Evolutionary conservation across 1,140 invertebrate species (phyloP), one percentile per base, ranked within the genome.

Genomic region (Arion vulgaris): DNA sequence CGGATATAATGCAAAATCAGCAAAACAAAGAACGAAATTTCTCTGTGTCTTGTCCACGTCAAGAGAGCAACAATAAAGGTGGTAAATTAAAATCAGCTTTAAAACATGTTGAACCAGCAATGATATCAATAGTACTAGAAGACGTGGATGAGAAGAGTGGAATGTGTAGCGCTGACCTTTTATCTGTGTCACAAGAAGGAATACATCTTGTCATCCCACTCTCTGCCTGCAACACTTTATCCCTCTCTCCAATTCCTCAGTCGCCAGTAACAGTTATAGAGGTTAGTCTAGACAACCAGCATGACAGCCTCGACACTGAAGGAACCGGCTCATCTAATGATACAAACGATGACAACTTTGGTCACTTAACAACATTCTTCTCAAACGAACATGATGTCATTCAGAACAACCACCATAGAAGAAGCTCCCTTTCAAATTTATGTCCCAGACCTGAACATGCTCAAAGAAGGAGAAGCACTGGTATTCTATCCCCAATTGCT

Each of bases 251-350:
- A 53, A 83, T 85, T 26, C 83, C 86, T 0, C 81, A 86, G 49
- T 90, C 89, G 0, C 90, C 90, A 26, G 83, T 91, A 0, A 91
- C 90, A 15, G 90, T 91, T 17, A 91, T 91, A 28, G 90, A 91
- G 66, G 86, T 90, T 0, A 83, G 87, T 38, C 76, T 91, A 9
- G 90, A 91, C 80, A 91, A 91, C 81, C 86, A 87, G 72, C 88
- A 88, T 74, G 90, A 91, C 76, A 88, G 87, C 66, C 69, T 90
- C 15, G 89, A 90, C 36, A 84, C 83, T 17, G 89, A 88, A n/a
- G 78, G 71, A n/a, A 86, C 81, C 28, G 19, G 66, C 39, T 80
- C 80, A 53, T 86, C 85, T 57, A 84, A 80, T 19, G 83, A 81
- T 32, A 75, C 38, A 36, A 81, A 83, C 69, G 82, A 80, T 26